These are phyloP conservation scores for Harlomillsia oculata DNA, from an alignment of 1,140 invertebrate species.

Conservation along the genomic window DNA sequence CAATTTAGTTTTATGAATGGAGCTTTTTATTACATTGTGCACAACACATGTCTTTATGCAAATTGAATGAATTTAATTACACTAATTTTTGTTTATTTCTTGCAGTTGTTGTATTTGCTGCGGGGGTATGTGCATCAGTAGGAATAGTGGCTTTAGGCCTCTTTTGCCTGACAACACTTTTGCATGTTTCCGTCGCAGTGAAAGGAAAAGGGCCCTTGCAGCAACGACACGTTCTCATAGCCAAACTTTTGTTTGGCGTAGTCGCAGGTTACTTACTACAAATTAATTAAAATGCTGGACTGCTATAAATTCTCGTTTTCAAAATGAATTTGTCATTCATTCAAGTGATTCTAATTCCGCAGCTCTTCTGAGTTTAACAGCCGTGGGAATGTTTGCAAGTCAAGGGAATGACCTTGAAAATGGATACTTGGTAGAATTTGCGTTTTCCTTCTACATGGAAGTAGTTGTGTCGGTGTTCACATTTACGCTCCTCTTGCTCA, in stretches of 20 bases:
- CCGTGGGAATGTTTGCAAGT: slow-evolving; percentile 65
- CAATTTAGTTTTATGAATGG: slow-evolving; percentile 29
- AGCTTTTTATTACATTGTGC: background rate
- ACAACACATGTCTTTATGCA: too few species aligned
- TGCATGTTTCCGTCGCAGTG: slow-evolving; percentile 63
- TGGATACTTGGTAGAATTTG: slow-evolving; percentile 61
- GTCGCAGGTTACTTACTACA: slow-evolving; percentile 53
- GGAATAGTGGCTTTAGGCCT: slow-evolving; percentile 59
- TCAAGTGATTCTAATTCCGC: slow-evolving; percentile 41
- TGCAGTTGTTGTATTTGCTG: slow-evolving; percentile 64
- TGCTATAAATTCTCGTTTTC: background rate
- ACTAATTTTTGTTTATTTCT: slow-evolving; percentile 35
- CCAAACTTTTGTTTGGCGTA: slow-evolving; percentile 63
- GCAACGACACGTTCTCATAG: slow-evolving; percentile 51
- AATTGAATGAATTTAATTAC: too few species aligned
- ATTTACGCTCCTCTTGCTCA: slow-evolving; percentile 28
- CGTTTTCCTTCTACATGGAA: slow-evolving; percentile 75
- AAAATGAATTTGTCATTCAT: too few species aligned
- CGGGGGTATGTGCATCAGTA: slow-evolving; percentile 60
- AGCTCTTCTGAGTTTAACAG: slow-evolving; percentile 66
- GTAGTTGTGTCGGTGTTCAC: slow-evolving; percentile 39
- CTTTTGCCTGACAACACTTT: slow-evolving; percentile 62
- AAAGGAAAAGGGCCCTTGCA: background rate
- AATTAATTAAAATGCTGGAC: background rate
- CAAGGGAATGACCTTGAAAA: slow-evolving; percentile 65